phyloP scores from a whole-genome alignment of 2,797 vertebrate species.

The Pygocentrus nattereri region DNA sequence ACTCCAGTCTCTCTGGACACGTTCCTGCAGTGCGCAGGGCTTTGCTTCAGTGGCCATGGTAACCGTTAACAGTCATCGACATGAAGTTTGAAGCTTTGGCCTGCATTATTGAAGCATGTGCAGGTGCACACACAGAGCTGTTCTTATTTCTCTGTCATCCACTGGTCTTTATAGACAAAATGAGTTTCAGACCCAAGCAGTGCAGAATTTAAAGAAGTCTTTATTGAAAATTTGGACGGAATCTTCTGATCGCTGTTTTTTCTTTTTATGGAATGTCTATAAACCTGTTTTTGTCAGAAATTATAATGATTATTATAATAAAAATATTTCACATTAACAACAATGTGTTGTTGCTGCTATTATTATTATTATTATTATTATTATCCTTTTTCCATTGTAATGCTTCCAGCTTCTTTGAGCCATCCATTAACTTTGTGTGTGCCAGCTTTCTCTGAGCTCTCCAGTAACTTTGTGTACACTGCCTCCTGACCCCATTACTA shows the following conservation, averaged over 20 bases:
- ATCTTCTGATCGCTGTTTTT: too few species aligned
- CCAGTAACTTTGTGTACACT: slow-evolving; percentile 27
- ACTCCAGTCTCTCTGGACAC: slow-evolving; percentile 31
- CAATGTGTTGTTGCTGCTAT: too few species aligned
- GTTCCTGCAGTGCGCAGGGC: slow-evolving; percentile 26
- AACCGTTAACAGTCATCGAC: slow-evolving; percentile 19
- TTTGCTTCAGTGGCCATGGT: slow-evolving; percentile 38
- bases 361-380: too few species aligned
- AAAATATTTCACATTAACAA: too few species aligned
- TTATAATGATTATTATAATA: too few species aligned
- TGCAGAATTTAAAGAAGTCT: too few species aligned
- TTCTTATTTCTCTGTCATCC: background rate
- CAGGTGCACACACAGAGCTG: background rate
- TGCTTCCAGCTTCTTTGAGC: background rate
- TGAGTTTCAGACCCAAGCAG: too few species aligned
- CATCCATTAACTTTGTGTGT: background rate
- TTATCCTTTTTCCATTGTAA: too few species aligned
- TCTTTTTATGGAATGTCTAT: too few species aligned
- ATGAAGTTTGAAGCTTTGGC: background rate
- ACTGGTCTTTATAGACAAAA: too few species aligned
- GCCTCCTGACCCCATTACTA: slow-evolving; percentile 13
- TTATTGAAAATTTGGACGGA: too few species aligned
- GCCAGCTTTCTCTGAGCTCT: slow-evolving; percentile 14
- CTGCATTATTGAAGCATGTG: background rate
- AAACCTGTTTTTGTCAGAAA: too few species aligned